Evolutionary conservation across 2,888 invertebrate genomes (phyloP), one percentile per base, ranked within the genome.

Genomic region (Dioctria rufipes): DNA sequence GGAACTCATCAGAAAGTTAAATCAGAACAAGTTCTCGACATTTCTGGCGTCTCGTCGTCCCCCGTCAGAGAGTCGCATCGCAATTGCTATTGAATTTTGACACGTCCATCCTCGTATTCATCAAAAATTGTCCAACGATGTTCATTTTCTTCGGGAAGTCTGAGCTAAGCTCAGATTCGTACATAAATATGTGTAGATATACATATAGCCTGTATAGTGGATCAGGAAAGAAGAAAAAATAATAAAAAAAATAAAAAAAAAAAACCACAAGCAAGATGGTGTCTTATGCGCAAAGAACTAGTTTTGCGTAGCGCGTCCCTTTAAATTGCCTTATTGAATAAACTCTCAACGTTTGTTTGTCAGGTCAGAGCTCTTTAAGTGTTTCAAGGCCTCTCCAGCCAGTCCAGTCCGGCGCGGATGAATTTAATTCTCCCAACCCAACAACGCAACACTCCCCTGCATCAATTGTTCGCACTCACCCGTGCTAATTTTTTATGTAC

Each of bases 311-410:
- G 42, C 42, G 54, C 49, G 71, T 60, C 73, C 73, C 73, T 73
- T 73, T 39, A 49, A 25, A 60, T 73, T 58, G 60, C 73, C n/a
- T 61, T 61, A 61, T 61, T 39, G 40, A 71, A 54, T 39, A 40
- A 71, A 71, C 54, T 71, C 71, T 54, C 8, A 11, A 6, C 46
- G 6, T 54, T n/a, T 25, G n/a, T 51, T 25, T 54, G 58, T 4
- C 73, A 58, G 73, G 73, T 73, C 73, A 73, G 73, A 58, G 60
- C 60, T 73, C 73, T 73, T 54, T 73, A 73, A 73, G 60, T 73
- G 73, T 60, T 73, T 73, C 73, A 73, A 73, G 73, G 73, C 60
- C 73, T 67, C 37, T 61, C 37, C 37, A 39, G n/a, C 37, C 61
- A 3, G 25, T 37, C 39, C 49, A 13, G 13, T 67, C 67, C 54